phyloP scores from a whole-genome alignment of 2,113 vertebrate species.

The Plotosus lineatus region DNA sequence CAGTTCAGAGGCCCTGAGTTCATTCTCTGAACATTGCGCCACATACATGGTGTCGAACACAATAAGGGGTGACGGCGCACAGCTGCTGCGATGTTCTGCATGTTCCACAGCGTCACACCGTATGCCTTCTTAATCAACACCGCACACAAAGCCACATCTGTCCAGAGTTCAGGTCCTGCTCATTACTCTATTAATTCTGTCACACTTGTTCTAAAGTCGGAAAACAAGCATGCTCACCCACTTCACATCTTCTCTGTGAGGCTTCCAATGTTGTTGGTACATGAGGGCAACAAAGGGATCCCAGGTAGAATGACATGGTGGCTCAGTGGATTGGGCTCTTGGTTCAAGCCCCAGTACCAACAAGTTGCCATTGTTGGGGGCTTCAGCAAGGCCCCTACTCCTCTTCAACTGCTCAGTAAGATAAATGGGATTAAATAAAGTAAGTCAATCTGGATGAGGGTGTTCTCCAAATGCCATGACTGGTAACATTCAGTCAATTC shows the following conservation, averaged over 20 bases:
- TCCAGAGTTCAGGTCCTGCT: constrained; percentile 7
- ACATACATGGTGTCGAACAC: constrained; percentile 38
- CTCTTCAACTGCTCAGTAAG: too few species aligned
- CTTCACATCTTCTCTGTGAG: background rate
- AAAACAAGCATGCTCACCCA: background rate
- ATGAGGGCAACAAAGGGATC: background rate
- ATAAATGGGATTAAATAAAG: too few species aligned
- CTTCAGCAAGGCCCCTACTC: too few species aligned
- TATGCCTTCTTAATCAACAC: constrained; percentile 54
- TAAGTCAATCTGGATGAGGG: too few species aligned
- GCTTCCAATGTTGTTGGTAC: background rate
- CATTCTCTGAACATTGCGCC: background rate
- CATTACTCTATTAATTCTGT: constrained; percentile 16
- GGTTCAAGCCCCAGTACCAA: too few species aligned
- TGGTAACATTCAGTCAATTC: too few species aligned
- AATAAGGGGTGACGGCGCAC: constrained; percentile 46
- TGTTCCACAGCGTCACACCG: constrained; percentile 58
- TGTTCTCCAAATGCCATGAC: too few species aligned
- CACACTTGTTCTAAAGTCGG: background rate
- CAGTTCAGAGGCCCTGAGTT: constrained; percentile 42
- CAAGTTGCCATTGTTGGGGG: too few species aligned
- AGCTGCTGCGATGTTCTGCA: constrained; percentile 64
- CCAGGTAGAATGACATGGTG: background rate
- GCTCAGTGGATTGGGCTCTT: too few species aligned
- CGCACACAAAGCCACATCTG: constrained; percentile 1